Base-by-base conservation (phyloP, 1,140 invertebrate genomes). In the Drosophila biarmipes region DNA sequence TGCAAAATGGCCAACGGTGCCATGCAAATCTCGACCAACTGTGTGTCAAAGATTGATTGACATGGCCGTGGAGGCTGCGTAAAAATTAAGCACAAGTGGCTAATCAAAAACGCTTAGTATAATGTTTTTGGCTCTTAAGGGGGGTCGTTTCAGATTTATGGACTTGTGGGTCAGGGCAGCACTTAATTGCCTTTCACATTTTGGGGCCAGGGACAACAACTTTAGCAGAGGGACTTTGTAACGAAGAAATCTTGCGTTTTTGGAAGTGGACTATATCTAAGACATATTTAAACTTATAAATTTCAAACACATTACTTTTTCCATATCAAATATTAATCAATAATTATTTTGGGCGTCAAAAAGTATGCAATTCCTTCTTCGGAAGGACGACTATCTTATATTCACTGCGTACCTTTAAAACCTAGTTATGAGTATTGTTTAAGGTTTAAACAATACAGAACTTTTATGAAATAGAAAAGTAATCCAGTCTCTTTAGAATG, bases 1-100 rank as follows among this genome's bases (percentile, higher is more conserved):
- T 24, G 24, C 24, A 24, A 24, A 24, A 24, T 24, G 24, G 24
- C 24, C 24, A 24, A 42, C 10, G 11, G 17, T 42, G 55, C 31
- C 31, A 61, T 53, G 37, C 38, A 54, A 45, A 49, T 51, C 57
- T 38, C n/a, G 46, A 46, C 15, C 55, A 43, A 35, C 46, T 57
- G 53, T 42, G 43, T 46, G 43, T 59, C 54, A 73, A 52, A 74
- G 72, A 73, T 74, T 74, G 72, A 74, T 74, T 74, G 71, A 57
- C 72, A 64, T 40, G 71, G 21, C 14, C 19, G 5, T 4, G 14
- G 55, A 62, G 69, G 15, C 58, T 49, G 57, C 58, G 35, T 64
- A 21, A 46, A 64, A 74, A 49, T 74, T 34, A 15, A 34, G 38
- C 27, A 51, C 69, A 73, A 59, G 37, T 68, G 49, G 31, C 42